Evolutionary conservation across 2,113 vertebrate species (phyloP).

Genomic region (Corvus cornix): DNA sequence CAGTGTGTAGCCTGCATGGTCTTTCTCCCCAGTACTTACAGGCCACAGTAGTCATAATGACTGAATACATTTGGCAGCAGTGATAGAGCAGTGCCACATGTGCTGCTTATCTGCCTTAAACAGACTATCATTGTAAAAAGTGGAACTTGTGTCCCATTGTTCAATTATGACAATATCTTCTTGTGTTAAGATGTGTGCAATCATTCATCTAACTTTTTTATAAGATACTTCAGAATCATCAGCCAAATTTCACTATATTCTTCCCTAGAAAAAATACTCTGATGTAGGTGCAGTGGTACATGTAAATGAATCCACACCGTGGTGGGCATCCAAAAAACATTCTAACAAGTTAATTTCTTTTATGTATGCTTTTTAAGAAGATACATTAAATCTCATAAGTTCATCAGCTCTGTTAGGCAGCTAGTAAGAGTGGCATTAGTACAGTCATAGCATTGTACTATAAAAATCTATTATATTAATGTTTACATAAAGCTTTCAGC

Average conservation of each 20-base stretch:
- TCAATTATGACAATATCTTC: background rate
- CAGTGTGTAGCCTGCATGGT: background rate
- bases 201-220: background rate
- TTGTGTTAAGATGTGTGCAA: background rate
- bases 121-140: background rate
- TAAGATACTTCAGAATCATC: background rate
- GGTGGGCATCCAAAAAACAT: background rate
- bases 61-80: background rate
- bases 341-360: background rate
- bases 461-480: background rate
- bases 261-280: background rate
- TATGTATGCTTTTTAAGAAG: background rate
- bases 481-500: background rate
- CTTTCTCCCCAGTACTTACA: background rate
- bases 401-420: background rate
- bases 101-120: constrained; percentile 2
- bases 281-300: background rate
- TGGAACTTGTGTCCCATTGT: constrained; percentile 4
- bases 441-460: background rate
- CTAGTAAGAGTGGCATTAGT: background rate
- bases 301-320: background rate
- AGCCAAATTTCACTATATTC: background rate
- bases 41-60: background rate
- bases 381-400: background rate
- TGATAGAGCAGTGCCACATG: background rate